phyloP scores from a whole-genome alignment of 2,113 vertebrate genomes.

The Myodes glareolus region DNA sequence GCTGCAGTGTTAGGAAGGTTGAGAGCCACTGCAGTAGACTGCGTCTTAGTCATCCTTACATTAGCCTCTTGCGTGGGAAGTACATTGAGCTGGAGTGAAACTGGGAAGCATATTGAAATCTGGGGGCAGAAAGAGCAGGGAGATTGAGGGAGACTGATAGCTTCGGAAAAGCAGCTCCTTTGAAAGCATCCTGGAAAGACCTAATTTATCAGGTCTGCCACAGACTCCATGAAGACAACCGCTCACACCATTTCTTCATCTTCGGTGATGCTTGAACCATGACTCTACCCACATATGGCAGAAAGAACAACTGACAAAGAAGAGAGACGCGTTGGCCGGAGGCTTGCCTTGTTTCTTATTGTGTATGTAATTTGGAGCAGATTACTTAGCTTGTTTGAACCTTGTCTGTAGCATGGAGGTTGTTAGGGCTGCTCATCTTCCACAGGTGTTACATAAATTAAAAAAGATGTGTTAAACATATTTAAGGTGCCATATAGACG shows the following conservation, averaged over 20 bases:
- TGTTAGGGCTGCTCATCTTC: background rate
- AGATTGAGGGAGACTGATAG: background rate
- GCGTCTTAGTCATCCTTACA: background rate
- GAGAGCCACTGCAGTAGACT: background rate
- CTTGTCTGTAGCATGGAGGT: background rate
- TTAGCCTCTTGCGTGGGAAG: background rate
- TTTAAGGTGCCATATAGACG: background rate
- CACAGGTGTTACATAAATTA: background rate
- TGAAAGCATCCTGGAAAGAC: background rate
- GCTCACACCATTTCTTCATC: constrained; percentile 8
- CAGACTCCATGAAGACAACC: constrained; percentile 15
- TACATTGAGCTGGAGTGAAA: constrained; percentile 8
- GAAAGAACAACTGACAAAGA: constrained; percentile 41
- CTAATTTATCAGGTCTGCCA: constrained; percentile 16
- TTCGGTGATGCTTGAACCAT: background rate
- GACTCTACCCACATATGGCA: background rate
- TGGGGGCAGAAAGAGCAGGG: background rate
- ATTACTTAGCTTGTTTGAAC: constrained; percentile 4
- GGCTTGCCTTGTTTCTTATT: constrained; percentile 13
- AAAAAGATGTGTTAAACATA: constrained; percentile 29
- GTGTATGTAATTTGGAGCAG: background rate
- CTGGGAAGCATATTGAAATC: constrained; percentile 15
- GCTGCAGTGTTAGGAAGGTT: background rate
- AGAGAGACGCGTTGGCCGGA: background rate
- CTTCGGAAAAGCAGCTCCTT: constrained; percentile 1